Conservation (phyloP, 2,113 vertebrate genomes). For the Dasyornis broadbenti region DNA sequence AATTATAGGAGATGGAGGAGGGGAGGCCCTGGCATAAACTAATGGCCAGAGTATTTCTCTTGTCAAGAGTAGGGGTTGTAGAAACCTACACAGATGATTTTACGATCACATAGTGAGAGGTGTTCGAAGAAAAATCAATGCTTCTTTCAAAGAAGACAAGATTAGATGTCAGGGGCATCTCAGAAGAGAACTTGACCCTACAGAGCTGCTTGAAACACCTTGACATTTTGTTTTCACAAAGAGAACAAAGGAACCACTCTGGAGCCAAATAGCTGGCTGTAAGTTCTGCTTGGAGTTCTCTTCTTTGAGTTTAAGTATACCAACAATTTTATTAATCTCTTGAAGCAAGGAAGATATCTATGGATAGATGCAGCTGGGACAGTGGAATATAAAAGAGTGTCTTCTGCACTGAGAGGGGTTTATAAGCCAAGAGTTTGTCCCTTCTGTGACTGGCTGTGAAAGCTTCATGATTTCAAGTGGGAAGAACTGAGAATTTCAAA, state of each 20-base stretch:
- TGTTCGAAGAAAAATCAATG: neutral
- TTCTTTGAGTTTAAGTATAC: neutral
- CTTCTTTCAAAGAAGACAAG: neutral
- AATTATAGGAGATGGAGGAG: rapidly evolving
- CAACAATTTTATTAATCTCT: neutral
- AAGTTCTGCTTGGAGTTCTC: neutral
- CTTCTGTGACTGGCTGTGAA: neutral
- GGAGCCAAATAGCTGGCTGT: neutral
- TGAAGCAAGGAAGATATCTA: neutral
- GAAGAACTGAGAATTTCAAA: neutral
- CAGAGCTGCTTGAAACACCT: neutral
- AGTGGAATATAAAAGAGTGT: neutral
- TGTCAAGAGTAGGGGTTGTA: neutral
- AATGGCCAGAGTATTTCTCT: neutral
- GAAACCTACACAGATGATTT: neutral
- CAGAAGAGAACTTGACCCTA: neutral
- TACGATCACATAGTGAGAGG: neutral
- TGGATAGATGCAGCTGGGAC: neutral
- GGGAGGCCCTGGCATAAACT: rapidly evolving
- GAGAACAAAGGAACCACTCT: neutral
- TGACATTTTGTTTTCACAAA: neutral
- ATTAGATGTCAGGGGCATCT: neutral
- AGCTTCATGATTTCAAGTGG: neutral
- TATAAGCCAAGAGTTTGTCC: neutral
- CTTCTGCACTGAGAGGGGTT: neutral